phyloP scores from a whole-genome alignment of 2,888 invertebrate genomes.

The Epinotia brunnichana region DNA sequence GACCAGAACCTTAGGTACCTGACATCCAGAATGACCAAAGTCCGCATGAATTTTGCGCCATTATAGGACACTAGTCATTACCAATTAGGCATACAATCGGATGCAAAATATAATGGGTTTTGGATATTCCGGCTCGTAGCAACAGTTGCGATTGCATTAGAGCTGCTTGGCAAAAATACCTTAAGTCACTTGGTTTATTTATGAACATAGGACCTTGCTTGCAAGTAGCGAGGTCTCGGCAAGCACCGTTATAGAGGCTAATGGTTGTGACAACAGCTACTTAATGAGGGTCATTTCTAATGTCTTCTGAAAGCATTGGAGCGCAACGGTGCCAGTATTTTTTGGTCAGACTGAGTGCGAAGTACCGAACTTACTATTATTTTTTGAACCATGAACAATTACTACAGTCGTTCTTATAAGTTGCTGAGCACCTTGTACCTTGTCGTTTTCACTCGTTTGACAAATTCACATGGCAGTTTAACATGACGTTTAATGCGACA shows the following conservation, averaged over 20 bases:
- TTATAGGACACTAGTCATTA: background rate
- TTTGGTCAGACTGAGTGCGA: slow-evolving; percentile 1
- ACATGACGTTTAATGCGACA: too few relatives aligned
- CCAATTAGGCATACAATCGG: background rate
- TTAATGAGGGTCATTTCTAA: slow-evolving; percentile 2
- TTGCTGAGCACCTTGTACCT: too few relatives aligned
- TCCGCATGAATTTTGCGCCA: background rate
- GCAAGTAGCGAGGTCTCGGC: background rate
- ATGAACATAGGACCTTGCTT: background rate
- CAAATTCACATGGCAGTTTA: too few relatives aligned
- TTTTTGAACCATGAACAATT: background rate
- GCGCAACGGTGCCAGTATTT: background rate
- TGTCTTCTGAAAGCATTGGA: background rate
- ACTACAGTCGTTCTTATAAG: too few relatives aligned
- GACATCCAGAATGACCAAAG: background rate
- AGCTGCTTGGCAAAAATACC: background rate
- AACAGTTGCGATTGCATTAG: background rate
- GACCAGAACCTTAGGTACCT: background rate
- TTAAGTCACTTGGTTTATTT: background rate
- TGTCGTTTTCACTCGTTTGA: too few relatives aligned
- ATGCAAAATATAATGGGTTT: background rate
- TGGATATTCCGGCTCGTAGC: too few relatives aligned
- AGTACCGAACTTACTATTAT: background rate
- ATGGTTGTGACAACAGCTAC: background rate
- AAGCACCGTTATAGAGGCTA: slow-evolving; percentile 6